Evolutionary conservation across 2,888 invertebrate species (phyloP).

Genomic region (Coremacera marginata): DNA sequence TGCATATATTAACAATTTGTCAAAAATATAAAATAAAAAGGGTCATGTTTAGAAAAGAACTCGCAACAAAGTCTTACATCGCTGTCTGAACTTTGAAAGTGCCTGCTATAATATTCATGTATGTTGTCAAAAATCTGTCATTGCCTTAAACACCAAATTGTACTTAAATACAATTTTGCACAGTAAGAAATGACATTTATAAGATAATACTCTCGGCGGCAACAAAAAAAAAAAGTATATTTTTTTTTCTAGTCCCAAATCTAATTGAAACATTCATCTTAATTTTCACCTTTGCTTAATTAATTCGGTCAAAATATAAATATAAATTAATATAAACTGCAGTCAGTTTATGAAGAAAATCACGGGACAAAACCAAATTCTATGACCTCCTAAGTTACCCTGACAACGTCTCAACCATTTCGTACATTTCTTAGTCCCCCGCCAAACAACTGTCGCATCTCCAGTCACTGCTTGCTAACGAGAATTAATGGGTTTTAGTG

Average conservation of each 20-base stretch:
- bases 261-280: slow-evolving; percentile 69
- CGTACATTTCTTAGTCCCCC: not conserved
- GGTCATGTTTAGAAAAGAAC: too few species aligned
- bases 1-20: too few species aligned
- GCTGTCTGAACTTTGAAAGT: too few species aligned
- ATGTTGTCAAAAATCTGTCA: too few species aligned
- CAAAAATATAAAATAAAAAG: too few species aligned
- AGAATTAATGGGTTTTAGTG: slow-evolving; percentile 67
- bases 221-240: not conserved
- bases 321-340: slow-evolving; percentile 64
- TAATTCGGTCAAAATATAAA: slow-evolving; percentile 65
- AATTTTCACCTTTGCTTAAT: slow-evolving; percentile 68
- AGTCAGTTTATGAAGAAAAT: slow-evolving; percentile 32
- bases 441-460: not conserved
- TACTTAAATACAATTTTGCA: too few species aligned
- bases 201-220: too few species aligned
- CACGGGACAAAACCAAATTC: slow-evolving; percentile 20
- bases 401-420: not conserved
- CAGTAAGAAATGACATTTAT: too few species aligned
- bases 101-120: too few species aligned
- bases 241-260: slow-evolving; percentile 38
- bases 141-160: too few species aligned
- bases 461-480: slow-evolving; percentile 56
- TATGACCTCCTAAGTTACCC: not conserved
- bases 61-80: too few species aligned